Base-by-base conservation (phyloP, 2,797 vertebrate species). In the Brachyalestes nurse region DNA sequence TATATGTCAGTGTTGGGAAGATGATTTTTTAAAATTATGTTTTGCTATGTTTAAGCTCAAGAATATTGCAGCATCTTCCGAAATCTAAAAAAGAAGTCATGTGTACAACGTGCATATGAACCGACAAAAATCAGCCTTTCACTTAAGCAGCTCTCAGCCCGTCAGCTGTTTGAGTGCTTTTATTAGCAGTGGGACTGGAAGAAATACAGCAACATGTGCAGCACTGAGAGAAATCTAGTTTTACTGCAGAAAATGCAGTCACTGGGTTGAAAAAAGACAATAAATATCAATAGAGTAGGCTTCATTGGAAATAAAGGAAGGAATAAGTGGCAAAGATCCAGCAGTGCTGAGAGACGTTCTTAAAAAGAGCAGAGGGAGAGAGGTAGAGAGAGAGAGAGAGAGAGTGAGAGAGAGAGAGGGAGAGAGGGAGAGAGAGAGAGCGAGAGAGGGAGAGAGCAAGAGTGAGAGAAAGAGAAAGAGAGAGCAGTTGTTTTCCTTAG, bases 401-500 rank as follows among this genome's bases (percentile, higher is more conserved):
- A 64, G 65, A 23, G 73, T 71, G 64, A 62, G 38, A 78, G 72
- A 80, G 57, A 28, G 60, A 66, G 58, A 80, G 19, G 12, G 57
- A 23, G 53, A 21, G 55, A 57, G 19, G n/a, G 55, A 57, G 17
- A n/a, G 55, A 57, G 17, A 57, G 53, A 55, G 53, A 57, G 55
- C n/a, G 17, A n/a, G 53, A 25, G 21, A 55, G 67, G 45, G 34
- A 57, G 25, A 67, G 28, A 34, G 62, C 62, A 72, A 77, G 25
- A 65, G 64, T 49, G 77, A 60, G 71, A 38, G 71, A 67, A 53
- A 53, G 42, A 78, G 75, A 80, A 51, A 23, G 61, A 74, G 60
- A 83, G 21, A 72, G 65, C 0, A 49, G 79, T 81, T 80, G 80
- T 84, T 82, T 82, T 72, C 77, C 64, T 74, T 71, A 28, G 69